phyloP scores from a whole-genome alignment of 2,888 invertebrate genomes.

The Alsophila aescularia region DNA sequence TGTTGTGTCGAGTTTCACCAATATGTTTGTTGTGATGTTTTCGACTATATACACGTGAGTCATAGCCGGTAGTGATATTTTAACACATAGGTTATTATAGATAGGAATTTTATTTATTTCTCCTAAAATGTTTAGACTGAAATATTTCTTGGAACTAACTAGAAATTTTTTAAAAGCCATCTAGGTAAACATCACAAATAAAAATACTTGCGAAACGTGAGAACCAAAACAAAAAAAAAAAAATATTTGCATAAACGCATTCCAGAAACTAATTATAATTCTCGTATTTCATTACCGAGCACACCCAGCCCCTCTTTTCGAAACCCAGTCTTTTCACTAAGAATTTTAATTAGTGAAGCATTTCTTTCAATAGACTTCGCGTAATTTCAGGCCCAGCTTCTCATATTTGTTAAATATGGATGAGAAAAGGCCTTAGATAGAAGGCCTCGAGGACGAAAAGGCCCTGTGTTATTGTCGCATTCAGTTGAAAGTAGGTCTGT shows the following conservation, averaged over 20 bases:
- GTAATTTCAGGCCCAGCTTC: slow-evolving; percentile 31
- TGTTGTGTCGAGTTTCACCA: too few relatives aligned
- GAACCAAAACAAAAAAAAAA: background rate
- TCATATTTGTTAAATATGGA: slow-evolving; percentile 38
- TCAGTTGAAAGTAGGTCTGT: slow-evolving; percentile 21
- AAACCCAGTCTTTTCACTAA: slow-evolving; percentile 44
- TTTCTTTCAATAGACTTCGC: slow-evolving; percentile 41
- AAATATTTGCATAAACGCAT: slow-evolving; percentile 13
- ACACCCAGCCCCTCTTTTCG: slow-evolving; percentile 36
- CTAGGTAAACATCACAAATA: too few relatives aligned
- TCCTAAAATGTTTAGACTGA: too few relatives aligned
- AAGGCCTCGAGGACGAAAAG: too few relatives aligned
- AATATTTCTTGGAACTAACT: too few relatives aligned
- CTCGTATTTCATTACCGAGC: slow-evolving; percentile 38
- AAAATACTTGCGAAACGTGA: background rate
- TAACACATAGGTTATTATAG: too few relatives aligned
- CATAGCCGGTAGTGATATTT: too few relatives aligned
- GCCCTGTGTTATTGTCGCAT: slow-evolving; percentile 27
- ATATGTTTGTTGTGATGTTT: too few relatives aligned
- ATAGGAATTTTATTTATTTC: too few relatives aligned
- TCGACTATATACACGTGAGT: too few relatives aligned
- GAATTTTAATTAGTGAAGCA: slow-evolving; percentile 51
- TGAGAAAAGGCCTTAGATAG: slow-evolving; percentile 11
- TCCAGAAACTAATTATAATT: slow-evolving; percentile 36
- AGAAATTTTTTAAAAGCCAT: too few relatives aligned